phyloP scores from a whole-genome alignment of 2,797 vertebrate species.

The Intellagama lesueurii region DNA sequence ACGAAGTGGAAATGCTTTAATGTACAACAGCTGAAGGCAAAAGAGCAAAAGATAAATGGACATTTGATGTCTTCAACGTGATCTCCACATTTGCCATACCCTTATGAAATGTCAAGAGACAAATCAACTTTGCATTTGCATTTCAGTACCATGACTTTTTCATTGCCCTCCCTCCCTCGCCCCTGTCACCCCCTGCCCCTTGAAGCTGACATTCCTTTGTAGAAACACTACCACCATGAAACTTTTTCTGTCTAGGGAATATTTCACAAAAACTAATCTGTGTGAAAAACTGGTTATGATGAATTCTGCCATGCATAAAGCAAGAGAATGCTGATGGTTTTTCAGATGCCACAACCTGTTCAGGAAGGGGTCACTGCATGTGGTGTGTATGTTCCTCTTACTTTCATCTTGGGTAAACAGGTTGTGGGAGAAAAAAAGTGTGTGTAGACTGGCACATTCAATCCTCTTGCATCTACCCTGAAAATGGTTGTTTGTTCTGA shows the following conservation, averaged over 20 bases:
- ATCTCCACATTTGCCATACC: slow-evolving; percentile 6
- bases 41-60: slow-evolving; percentile 52
- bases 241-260: neutral
- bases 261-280: neutral
- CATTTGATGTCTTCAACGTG: slow-evolving; percentile 34
- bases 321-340: neutral
- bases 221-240: slow-evolving; percentile 26
- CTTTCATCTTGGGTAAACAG: neutral
- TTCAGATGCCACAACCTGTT: neutral
- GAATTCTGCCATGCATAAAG: neutral
- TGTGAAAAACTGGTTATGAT: neutral
- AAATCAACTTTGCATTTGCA: slow-evolving; percentile 16
- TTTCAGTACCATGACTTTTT: neutral
- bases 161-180: neutral
- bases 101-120: slow-evolving; percentile 23
- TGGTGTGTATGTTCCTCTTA: neutral
- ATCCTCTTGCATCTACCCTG: neutral
- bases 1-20: slow-evolving; percentile 32
- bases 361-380: neutral
- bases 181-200: too few relatives aligned
- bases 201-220: slow-evolving; percentile 23
- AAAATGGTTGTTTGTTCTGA: slow-evolving; percentile 2
- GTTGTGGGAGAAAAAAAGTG: neutral
- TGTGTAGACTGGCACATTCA: neutral
- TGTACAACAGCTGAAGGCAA: slow-evolving; percentile 19